Percentiles rank a stretch among this genome's conserved stretches.
Conservation (phyloP, 2,113 vertebrate species). For the Antigone vipio region DNA sequence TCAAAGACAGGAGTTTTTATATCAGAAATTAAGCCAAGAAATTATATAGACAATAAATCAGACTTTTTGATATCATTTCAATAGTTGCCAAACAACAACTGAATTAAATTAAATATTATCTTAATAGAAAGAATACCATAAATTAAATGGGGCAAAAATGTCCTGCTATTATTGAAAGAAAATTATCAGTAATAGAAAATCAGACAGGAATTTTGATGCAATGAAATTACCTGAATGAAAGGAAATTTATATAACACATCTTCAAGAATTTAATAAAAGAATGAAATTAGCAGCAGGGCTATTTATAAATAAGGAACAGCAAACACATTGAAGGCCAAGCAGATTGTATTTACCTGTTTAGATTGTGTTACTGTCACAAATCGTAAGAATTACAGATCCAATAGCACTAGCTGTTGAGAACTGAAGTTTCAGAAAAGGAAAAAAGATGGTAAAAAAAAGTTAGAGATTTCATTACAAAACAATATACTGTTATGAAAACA, state of each 20-base stretch:
- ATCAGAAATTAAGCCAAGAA: not conserved
- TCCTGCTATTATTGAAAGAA: not conserved
- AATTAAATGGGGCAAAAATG: not conserved
- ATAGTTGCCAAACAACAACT: not conserved
- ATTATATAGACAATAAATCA: not conserved
- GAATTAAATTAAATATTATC: not conserved
- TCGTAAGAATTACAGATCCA: not conserved
- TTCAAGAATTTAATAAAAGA: not conserved
- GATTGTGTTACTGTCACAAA: not conserved
- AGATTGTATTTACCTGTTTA: not conserved
- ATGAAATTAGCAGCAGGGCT: not conserved
- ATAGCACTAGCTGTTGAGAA: not conserved
- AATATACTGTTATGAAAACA: not conserved
- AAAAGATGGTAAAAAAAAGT: too few relatives aligned
- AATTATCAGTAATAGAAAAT: not conserved
- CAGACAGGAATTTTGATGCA: not conserved
- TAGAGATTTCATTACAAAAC: not conserved
- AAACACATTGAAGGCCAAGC: not conserved
- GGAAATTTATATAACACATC: not conserved
- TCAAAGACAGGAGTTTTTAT: not conserved
- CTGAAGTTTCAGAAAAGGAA: not conserved
- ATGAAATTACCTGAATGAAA: not conserved
- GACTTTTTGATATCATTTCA: not conserved
- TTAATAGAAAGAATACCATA: not conserved
- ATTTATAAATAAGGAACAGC: not conserved